phyloP scores from a whole-genome alignment of 2,888 invertebrate genomes.

The Liopterus haemorrhoidalis region DNA sequence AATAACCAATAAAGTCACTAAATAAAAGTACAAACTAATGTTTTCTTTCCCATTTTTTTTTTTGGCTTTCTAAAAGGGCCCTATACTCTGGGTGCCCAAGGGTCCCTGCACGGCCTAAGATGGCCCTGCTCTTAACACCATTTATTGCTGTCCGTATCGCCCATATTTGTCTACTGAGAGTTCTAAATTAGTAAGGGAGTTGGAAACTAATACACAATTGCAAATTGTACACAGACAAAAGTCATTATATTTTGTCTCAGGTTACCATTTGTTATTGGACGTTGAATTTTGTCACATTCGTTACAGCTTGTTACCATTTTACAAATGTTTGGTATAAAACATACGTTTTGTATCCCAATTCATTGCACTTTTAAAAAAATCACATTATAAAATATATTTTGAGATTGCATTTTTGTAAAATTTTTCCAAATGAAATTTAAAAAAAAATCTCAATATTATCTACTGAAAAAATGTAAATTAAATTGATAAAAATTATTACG shows the following conservation, averaged over 20 bases:
- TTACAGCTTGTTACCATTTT: slow-evolving; percentile 21
- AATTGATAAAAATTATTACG: background rate
- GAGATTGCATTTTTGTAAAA: slow-evolving; percentile 18
- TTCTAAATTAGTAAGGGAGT: too few species aligned
- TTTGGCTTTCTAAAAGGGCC: too few species aligned
- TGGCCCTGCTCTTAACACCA: too few species aligned
- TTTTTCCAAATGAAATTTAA: slow-evolving; percentile 8
- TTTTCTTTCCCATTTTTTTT: too few species aligned
- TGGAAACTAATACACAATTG: slow-evolving; percentile 13
- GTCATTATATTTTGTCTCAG: slow-evolving; percentile 29
- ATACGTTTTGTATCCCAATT: slow-evolving; percentile 17
- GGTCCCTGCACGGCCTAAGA: too few species aligned
- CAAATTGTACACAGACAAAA: slow-evolving; percentile 28
- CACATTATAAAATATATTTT: slow-evolving; percentile 22
- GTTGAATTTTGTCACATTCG: slow-evolving; percentile 22
- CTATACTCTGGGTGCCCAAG: too few species aligned
- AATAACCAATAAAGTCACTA: too few species aligned
- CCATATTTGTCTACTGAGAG: too few species aligned
- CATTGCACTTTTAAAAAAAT: slow-evolving; percentile 19
- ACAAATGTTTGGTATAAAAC: slow-evolving; percentile 21
- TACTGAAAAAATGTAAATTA: background rate
- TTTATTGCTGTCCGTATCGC: too few species aligned
- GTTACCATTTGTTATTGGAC: slow-evolving; percentile 26
- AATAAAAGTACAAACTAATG: too few species aligned
- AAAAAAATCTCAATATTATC: slow-evolving; percentile 1